Evolutionary conservation across 2,113 vertebrate genomes (phyloP).

Genomic region (Ibidorhyncha struthersii): DNA sequence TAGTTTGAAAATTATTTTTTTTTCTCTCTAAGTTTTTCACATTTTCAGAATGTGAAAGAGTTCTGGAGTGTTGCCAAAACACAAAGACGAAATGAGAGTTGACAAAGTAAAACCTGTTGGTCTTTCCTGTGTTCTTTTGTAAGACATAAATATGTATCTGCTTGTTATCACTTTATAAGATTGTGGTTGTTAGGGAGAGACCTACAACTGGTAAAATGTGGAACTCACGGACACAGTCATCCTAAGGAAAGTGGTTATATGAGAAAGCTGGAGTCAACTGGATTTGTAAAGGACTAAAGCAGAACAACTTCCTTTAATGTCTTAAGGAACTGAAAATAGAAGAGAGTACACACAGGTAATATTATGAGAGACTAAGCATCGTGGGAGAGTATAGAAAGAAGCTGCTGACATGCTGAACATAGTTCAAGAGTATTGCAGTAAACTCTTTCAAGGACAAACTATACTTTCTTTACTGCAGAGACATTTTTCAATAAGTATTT

Average conservation of each 20-base stretch:
- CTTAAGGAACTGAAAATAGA: neutral
- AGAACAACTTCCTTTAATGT: neutral
- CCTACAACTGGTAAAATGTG: neutral
- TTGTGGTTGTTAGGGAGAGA: neutral
- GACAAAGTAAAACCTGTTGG: neutral
- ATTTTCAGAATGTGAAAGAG: neutral
- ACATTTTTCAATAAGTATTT: neutral
- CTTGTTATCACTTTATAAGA: neutral
- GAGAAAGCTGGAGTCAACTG: neutral
- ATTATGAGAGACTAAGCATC: neutral
- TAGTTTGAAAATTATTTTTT: neutral
- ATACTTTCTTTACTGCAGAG: neutral
- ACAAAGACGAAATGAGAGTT: neutral
- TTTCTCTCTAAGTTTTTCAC: neutral
- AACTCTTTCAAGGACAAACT: neutral
- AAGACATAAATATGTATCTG: neutral
- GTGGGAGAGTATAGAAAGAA: neutral
- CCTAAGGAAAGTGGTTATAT: neutral
- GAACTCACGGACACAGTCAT: neutral
- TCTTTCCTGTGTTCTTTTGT: neutral
- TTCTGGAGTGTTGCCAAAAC: neutral
- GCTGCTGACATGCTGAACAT: neutral
- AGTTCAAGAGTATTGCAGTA: neutral
- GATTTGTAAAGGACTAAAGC: neutral
- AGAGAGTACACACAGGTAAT: neutral